Evolutionary conservation across 2,113 vertebrate genomes (phyloP), one percentile per base, ranked within the genome.

Genomic region (Trematocara zebra): DNA sequence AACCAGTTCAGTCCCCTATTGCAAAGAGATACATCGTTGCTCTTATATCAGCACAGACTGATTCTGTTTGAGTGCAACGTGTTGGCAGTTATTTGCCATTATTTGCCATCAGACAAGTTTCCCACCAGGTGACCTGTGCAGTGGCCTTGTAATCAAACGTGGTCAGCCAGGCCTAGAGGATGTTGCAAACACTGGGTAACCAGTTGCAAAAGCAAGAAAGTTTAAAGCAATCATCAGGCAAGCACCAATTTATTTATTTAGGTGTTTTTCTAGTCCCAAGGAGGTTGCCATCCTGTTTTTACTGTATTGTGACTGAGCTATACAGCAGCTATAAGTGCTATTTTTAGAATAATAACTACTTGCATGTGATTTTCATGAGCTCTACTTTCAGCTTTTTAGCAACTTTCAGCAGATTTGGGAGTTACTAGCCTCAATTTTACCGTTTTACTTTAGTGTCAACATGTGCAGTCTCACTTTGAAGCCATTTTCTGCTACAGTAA

Each of bases 11-110:
- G 15, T 11, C 23, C 42, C 4, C 9, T 18, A 7, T 74, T 9
- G 20, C 23, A 74, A 0, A 7, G 40, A 11, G 40, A 28, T 15
- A 4, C 40, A 44, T 72, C 0, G 0, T 72, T 3, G 14, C 20
- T 15, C 2, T 28, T 1, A 44, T 26, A 72, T 44, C 20, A 26
- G 20, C 0, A 3, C 20, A 26, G 40, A 74, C 20, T 47, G 23
- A 47, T 44, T 47, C 67, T 17, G 14, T 47, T 74, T 74, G 40
- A 74, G 8, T 72, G 40, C 12, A 72, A 17, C 14, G 3, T 28
- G 37, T 47, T 72, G 20, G 20, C 37, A 72, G 8, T 47, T 28
- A 47, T 28, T 44, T 20, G 1, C 14, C 18, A 51, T 31, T 9
- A 59, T 17, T 31, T n/a, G 0, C 12, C 28, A 35, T 35, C 28